Conservation (phyloP, 2,113 vertebrate species). For the Larimichthys polyactis region DNA sequence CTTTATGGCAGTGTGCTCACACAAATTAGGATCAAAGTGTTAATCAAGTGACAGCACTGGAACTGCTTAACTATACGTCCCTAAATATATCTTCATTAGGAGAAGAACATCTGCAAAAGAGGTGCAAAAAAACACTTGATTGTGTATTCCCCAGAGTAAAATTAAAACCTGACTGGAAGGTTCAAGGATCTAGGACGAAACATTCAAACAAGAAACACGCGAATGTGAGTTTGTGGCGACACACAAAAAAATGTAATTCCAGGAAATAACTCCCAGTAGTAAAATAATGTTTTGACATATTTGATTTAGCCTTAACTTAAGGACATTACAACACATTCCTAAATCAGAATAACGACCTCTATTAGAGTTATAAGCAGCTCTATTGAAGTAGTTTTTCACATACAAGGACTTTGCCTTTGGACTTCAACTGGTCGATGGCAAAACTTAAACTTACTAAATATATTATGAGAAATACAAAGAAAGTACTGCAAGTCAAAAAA, state of each 20-base stretch:
- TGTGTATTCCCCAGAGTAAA: conserved; percentile 19
- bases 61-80: background rate
- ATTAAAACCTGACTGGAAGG: conserved; percentile 7
- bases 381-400: too few species aligned
- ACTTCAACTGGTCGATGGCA: too few species aligned
- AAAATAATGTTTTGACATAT: background rate
- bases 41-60: conserved; percentile 1
- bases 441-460: too few species aligned
- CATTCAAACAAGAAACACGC: conserved; percentile 1
- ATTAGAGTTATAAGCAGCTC: too few species aligned
- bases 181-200: conserved; percentile 27
- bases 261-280: background rate
- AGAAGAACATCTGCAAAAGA: background rate
- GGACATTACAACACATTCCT: background rate
- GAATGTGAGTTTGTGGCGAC: background rate
- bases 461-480: too few species aligned
- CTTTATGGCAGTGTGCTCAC: background rate
- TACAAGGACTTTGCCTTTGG: too few species aligned
- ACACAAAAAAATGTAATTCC: too few species aligned
- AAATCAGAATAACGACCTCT: background rate
- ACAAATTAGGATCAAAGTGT: conserved; percentile 27
- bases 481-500: too few species aligned
- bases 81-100: conserved; percentile 49
- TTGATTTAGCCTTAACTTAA: background rate
- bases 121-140: background rate